Conservation (phyloP, 2,113 vertebrate species). For the Sapajus apella region DNA sequence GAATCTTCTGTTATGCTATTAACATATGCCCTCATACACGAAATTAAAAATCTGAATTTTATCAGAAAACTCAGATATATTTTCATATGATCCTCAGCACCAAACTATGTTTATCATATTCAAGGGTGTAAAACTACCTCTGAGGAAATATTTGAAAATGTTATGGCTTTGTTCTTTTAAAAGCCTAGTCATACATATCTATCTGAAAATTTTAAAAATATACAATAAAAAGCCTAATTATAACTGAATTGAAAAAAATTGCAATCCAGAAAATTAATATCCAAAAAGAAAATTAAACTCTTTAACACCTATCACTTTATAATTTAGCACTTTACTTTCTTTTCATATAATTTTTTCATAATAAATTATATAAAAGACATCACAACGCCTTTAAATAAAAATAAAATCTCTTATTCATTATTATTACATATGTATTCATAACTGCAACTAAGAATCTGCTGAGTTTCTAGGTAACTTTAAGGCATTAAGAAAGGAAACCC, state of each 20-base stretch:
- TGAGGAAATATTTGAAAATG: background rate
- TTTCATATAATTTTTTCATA: background rate
- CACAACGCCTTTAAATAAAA: constrained; percentile 2
- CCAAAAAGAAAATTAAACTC: background rate
- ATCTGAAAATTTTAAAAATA: background rate
- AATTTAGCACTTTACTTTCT: background rate
- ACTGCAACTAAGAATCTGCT: background rate
- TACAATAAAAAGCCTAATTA: background rate
- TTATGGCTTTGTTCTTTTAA: background rate
- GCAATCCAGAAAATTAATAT: constrained; percentile 5
- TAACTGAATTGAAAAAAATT: background rate
- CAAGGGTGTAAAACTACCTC: background rate
- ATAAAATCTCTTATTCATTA: background rate
- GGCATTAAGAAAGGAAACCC: background rate
- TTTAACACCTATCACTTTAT: background rate
- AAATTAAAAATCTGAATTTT: background rate
- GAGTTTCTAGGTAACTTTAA: background rate
- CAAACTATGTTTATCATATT: background rate
- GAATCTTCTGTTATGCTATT: background rate
- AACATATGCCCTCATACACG: background rate
- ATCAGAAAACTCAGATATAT: background rate
- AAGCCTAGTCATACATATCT: background rate
- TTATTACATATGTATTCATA: background rate
- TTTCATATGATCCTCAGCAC: background rate
- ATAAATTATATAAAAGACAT: background rate